Base-by-base conservation (phyloP, 2,113 vertebrate genomes). In the Phycodurus eques region DNA sequence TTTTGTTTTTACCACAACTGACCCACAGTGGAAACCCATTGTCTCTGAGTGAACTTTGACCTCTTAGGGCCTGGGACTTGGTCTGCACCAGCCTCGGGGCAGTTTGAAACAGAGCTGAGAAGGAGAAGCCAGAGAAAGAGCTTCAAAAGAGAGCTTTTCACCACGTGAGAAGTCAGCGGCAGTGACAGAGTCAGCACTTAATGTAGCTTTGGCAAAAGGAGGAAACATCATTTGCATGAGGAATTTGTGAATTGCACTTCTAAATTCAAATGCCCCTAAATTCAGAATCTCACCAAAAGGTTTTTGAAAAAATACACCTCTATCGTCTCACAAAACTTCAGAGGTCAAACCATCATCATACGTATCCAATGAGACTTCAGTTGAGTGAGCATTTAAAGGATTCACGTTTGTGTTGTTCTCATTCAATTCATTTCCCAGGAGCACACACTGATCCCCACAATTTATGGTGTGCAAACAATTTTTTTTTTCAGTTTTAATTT, bases 1-100 rank as follows among this genome's bases (percentile, higher is more conserved):
- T 85, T 90, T 85, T 82, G 3, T 77, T 71, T 83, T 86, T 79
- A 90, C 89, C 80, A 79, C 73, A 72, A 73, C 80, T 88, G 88
- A 91, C 88, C 90, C 80, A 68, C 68, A 82, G 87, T 75, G 66
- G 74, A 71, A 81, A 44, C n/a, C 71, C 75, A 84, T 92, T 91
- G 86, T 91, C 71, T 47, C 27, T 5, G 42, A 7, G 51, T 6
- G 67, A 90, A 87, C 89, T 88, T 53, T 88, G 87, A 90, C 87
- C 85, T 61, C 22, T 14, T 43, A 64, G 89, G 85, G 82, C 88
- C 89, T 89, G 89, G 84, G 89, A 91, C 87, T 83, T 88, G 84
- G 77, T 84, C 79, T 69, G 68, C 49, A 27, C 51, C 70, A 67
- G 81, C 82, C 84, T 76, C 27, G 9, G 73, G 87, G 85, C 84